Evolutionary conservation across 30 jellyfish, hydroid and myxozoan genomes (phyloP).

Genomic region (Sanderia malayensis): DNA sequence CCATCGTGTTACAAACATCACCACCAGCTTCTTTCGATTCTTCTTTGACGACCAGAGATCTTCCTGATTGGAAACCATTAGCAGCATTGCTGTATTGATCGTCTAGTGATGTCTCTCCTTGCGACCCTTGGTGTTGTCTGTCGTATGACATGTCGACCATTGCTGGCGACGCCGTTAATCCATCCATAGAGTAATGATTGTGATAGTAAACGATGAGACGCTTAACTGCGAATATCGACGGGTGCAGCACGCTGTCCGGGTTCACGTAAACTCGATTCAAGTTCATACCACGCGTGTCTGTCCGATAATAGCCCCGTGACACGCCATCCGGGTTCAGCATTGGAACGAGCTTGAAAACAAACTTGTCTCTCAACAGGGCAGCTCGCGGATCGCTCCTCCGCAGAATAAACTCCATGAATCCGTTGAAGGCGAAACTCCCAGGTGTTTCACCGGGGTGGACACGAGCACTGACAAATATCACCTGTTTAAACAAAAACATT

Average conservation of each 20-base stretch:
- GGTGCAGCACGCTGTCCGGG: slow-evolving; percentile 86
- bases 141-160: background rate
- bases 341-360: slow-evolving; percentile 86
- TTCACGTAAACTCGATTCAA: slow-evolving; percentile 75
- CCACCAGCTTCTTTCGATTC: background rate
- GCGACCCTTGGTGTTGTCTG: background rate
- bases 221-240: slow-evolving; percentile 83
- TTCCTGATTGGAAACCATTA: background rate
- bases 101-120: too few species aligned
- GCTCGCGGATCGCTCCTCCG: slow-evolving; percentile 75
- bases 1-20: background rate
- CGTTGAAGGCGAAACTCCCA: slow-evolving; percentile 85
- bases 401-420: slow-evolving; percentile 74
- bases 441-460: slow-evolving; percentile 99
- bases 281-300: slow-evolving; percentile 89
- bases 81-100: background rate
- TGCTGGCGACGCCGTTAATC: background rate
- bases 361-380: slow-evolving; percentile 43
- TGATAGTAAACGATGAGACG: slow-evolving; percentile 69
- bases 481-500: slow-evolving; percentile 24
- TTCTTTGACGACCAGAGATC: background rate
- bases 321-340: slow-evolving; percentile 98
- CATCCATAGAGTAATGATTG: background rate
- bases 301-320: slow-evolving; percentile 78
- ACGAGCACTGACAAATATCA: slow-evolving; percentile 77